Conservation (phyloP, 2,797 vertebrate species). For the Chaetophractus vellerosus region DNA sequence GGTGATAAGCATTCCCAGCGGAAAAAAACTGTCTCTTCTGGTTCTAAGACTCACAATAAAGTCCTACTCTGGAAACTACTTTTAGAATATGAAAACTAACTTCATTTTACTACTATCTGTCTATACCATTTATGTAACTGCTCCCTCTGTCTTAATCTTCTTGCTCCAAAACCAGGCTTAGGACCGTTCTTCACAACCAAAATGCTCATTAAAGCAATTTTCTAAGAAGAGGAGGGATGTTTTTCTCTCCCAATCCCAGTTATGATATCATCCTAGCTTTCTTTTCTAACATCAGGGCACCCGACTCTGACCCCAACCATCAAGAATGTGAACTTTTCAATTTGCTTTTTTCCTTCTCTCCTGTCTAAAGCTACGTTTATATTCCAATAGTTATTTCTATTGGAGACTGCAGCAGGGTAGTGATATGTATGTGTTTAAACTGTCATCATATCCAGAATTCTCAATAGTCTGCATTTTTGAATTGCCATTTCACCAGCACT, state of each 20-base stretch:
- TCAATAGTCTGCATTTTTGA: slow-evolving; percentile 37
- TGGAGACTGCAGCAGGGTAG: background rate
- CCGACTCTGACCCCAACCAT: background rate
- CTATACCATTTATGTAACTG: rapidly evolving
- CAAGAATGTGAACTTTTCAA: background rate
- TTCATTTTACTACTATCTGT: background rate
- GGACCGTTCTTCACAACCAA: background rate
- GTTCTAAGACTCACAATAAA: background rate
- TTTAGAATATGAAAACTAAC: background rate
- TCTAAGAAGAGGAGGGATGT: background rate
- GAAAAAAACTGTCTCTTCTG: background rate
- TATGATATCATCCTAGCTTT: background rate
- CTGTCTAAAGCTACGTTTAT: background rate
- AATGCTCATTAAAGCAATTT: background rate
- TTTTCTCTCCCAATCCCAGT: background rate
- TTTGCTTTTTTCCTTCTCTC: background rate
- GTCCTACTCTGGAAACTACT: background rate
- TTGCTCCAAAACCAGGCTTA: background rate
- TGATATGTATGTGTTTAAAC: slow-evolving; percentile 35
- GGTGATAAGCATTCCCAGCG: background rate
- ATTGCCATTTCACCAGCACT: background rate
- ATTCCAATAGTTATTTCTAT: background rate
- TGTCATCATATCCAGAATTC: slow-evolving; percentile 15
- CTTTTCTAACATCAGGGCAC: background rate
- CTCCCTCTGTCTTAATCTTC: background rate